Evolutionary conservation across 2,797 vertebrate genomes (phyloP).

Genomic region (Triplophysa bombifrons): DNA sequence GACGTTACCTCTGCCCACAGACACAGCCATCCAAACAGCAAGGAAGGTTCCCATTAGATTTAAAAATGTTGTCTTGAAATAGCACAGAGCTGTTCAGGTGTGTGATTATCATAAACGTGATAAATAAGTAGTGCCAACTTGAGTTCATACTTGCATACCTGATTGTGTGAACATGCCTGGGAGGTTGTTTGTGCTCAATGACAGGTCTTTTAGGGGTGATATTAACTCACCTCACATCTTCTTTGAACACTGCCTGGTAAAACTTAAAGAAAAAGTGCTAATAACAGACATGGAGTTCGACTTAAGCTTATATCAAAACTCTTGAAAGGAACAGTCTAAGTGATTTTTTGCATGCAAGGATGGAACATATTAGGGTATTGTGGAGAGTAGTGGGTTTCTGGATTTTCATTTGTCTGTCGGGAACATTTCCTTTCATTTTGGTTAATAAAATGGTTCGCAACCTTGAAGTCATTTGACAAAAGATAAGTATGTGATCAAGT

Average conservation of each 20-base stretch:
- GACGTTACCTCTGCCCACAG: slow-evolving; percentile 14
- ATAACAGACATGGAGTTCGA: background rate
- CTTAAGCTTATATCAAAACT: slow-evolving; percentile 8
- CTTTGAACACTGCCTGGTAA: slow-evolving; percentile 12
- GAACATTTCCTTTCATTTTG: too few species aligned
- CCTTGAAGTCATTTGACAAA: too few species aligned
- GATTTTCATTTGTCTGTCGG: too few species aligned
- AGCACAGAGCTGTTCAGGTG: slow-evolving; percentile 9
- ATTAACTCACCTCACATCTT: slow-evolving; percentile 11
- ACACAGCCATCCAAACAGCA: slow-evolving; percentile 23
- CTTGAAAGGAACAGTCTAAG: background rate
- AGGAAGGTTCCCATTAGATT: slow-evolving; percentile 7
- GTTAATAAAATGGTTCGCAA: too few species aligned
- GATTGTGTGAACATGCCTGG: slow-evolving; percentile 2
- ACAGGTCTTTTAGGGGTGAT: background rate
- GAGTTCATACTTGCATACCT: slow-evolving; percentile 16
- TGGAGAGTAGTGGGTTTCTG: background rate
- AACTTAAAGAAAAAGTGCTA: background rate
- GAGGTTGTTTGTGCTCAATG: background rate
- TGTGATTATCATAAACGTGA: slow-evolving; percentile 35
- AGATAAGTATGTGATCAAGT: too few species aligned
- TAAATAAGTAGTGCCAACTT: slow-evolving; percentile 34
- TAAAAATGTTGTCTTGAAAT: slow-evolving; percentile 12
- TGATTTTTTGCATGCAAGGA: background rate
- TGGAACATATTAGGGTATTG: background rate